Percentiles rank a stretch among this genome's conserved stretches.
phyloP scores from a whole-genome alignment of 2,113 vertebrate species.

The Notarius lentiginosus region DNA sequence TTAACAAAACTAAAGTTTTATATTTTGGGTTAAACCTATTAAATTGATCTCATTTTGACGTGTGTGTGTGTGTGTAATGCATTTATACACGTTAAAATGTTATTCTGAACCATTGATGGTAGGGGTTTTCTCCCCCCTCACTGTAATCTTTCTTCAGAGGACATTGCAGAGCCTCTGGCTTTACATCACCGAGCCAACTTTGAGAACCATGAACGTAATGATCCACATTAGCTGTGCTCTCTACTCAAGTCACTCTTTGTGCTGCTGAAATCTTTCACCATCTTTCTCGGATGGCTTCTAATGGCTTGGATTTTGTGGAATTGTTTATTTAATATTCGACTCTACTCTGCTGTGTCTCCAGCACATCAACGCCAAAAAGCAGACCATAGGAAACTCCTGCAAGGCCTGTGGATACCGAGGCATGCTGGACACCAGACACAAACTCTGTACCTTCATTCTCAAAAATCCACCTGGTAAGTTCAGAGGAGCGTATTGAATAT shows the following conservation, averaged over 20 bases:
- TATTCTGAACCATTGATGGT: neutral
- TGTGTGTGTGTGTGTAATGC: too few species aligned
- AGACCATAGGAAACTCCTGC: conserved; percentile 98
- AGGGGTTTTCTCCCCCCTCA: neutral
- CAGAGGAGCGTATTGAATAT: neutral
- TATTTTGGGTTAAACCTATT: neutral
- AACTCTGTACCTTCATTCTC: conserved; percentile 99
- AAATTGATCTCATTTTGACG: neutral
- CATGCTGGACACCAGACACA: conserved; percentile 99
- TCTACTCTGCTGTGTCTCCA: conserved; percentile 55
- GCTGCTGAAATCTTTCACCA: neutral
- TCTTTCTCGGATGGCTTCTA: neutral
- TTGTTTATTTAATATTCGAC: neutral
- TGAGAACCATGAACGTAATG: neutral
- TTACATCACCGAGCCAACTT: neutral
- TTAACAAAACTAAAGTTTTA: too few species aligned
- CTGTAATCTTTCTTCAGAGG: too few species aligned
- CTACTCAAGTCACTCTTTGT: neutral
- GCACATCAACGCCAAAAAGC: conserved; percentile 99
- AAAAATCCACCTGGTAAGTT: conserved; percentile 98
- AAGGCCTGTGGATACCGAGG: conserved; percentile 98
- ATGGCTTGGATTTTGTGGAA: too few species aligned
- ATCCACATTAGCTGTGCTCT: neutral
- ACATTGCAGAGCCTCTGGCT: too few species aligned
- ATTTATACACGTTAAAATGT: neutral